Evolutionary conservation across 2,888 invertebrate species (phyloP).

Genomic region (Chymomyza procnemis): DNA sequence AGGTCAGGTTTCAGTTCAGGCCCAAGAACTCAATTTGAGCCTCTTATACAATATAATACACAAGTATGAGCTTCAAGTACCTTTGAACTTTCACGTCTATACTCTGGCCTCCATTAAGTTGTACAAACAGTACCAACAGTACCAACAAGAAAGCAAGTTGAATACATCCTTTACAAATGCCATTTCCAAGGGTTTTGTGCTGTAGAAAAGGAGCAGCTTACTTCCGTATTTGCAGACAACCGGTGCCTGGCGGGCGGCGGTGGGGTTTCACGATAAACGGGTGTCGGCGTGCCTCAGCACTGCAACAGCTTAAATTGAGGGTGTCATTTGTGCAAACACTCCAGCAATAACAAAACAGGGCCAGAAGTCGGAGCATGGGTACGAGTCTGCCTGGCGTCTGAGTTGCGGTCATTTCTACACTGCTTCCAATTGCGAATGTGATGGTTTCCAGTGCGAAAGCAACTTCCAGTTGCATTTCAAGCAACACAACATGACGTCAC

Average conservation of each 20-base stretch:
- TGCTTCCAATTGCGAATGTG: conserved; percentile 33
- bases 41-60: conserved; percentile 54
- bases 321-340: conserved; percentile 4
- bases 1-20: conserved; percentile 15
- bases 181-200: conserved; percentile 24
- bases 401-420: conserved; percentile 53
- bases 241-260: conserved; percentile 3
- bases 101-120: conserved; percentile 24
- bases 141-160: conserved; percentile 40
- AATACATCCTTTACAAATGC: conserved; percentile 4
- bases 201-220: conserved; percentile 41
- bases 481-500: conserved; percentile 55
- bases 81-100: conserved; percentile 60
- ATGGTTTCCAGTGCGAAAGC: conserved; percentile 43
- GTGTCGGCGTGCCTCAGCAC: conserved; percentile 14
- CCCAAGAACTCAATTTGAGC: conserved; percentile 55
- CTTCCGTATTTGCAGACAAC: conserved; percentile 53
- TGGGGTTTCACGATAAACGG: neutral
- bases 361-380: conserved; percentile 22
- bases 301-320: conserved; percentile 31
- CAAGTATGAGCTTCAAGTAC: conserved; percentile 33
- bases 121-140: conserved; percentile 55
- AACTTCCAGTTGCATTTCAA: conserved; percentile 56
- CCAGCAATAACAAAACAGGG: neutral
- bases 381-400: conserved; percentile 27